Percentiles rank a stretch among this genome's conserved stretches.
These are phyloP conservation scores for Drymonia ruficornis DNA, from an alignment of 2,888 invertebrate species.

Conservation along the genomic window DNA sequence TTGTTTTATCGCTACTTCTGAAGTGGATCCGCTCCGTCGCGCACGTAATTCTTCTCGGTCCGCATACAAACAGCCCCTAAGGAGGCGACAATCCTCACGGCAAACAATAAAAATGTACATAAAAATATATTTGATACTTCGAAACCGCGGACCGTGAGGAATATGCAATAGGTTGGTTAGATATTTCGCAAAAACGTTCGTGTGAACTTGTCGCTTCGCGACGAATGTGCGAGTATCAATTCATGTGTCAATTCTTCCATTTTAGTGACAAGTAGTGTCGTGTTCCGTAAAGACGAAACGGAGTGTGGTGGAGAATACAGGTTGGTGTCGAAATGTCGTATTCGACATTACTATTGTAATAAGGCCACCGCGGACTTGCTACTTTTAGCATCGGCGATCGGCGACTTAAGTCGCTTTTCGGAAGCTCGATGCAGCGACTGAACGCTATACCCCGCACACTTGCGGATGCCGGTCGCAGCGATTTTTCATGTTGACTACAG, in stretches of 20 bases:
- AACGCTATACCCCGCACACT: no score
- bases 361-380: no score
- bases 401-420: no score
- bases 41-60: conserved; percentile 77
- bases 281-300: conserved; percentile 57
- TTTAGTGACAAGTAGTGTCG: conserved; percentile 48
- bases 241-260: conserved; percentile 51
- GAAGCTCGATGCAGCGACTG: no score
- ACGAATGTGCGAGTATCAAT: conserved; percentile 19
- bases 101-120: conserved; percentile 82
- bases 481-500: no score
- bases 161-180: conserved; percentile 59
- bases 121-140: conserved; percentile 80
- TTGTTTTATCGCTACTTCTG: conserved; percentile 77
- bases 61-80: conserved; percentile 81
- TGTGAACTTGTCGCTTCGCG: conserved; percentile 35
- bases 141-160: conserved; percentile 62
- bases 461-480: no score
- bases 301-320: conserved; percentile 51
- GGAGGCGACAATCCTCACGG: conserved; percentile 79
- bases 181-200: conserved; percentile 39
- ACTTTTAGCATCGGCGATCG: no score
- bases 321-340: conserved; percentile 67
- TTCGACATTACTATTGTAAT: no score
- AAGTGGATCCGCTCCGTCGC: conserved; percentile 70